Percentiles rank a stretch among this genome's conserved stretches.
phyloP scores from a whole-genome alignment of 35 echinoderm and acorn worm genomes.

The Ophioderma brevispina region DNA sequence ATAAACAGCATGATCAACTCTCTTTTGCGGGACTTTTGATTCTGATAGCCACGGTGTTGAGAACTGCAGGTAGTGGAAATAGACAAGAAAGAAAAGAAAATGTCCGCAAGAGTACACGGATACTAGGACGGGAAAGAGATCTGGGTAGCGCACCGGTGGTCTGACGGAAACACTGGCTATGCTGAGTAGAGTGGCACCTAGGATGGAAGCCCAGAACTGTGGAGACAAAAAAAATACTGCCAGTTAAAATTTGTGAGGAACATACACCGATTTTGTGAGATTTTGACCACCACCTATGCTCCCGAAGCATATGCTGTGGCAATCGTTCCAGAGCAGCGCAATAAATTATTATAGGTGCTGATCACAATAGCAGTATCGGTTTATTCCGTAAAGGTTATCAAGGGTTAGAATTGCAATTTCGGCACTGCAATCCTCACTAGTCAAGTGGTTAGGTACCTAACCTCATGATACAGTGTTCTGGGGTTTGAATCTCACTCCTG shows the following conservation, averaged over 20 bases:
- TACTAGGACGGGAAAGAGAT: constrained; percentile 74
- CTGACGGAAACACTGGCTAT: constrained; percentile 19
- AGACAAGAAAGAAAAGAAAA: constrained; percentile 78
- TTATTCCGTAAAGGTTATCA: no score
- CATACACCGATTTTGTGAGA: no score
- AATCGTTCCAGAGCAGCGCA: no score
- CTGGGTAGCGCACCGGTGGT: constrained; percentile 77
- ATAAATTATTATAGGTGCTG: no score
- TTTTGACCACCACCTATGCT: no score
- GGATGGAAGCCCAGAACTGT: constrained; percentile 67
- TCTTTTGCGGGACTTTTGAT: neutral
- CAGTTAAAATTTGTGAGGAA: neutral
- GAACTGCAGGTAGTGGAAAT: constrained; percentile 77
- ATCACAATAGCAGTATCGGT: no score
- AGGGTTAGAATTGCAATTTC: neutral
- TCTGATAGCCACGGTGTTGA: neutral
- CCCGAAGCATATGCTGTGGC: no score
- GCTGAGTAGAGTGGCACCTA: constrained; percentile 48
- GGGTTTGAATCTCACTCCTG: no score
- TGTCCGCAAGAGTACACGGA: constrained; percentile 82
- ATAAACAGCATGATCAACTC: neutral
- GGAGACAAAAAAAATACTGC: constrained; percentile 14
- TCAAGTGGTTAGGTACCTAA: no score
- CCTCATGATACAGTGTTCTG: no score
- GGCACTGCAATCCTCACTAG: no score